Conservation (phyloP, 2,888 invertebrate species). For the Campaea margaritaria region DNA sequence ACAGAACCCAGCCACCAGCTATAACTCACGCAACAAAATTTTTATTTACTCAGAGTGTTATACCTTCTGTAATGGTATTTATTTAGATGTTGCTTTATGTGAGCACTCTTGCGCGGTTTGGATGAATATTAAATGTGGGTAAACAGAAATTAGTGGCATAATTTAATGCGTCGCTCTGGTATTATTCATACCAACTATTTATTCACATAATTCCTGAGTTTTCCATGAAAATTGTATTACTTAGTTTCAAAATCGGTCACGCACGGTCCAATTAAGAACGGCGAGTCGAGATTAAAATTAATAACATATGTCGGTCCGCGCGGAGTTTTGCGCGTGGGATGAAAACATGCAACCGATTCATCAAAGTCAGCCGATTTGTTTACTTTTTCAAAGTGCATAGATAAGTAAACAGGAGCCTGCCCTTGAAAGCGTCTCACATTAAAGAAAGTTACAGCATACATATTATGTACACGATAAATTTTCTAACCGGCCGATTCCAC, state of each 20-base stretch:
- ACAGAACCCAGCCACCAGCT: constrained; percentile 41
- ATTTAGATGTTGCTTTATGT: constrained; percentile 30
- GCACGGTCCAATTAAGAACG: too few relatives aligned
- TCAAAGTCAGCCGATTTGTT: constrained; percentile 33
- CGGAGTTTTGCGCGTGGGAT: constrained; percentile 20
- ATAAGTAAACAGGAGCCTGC: constrained; percentile 26
- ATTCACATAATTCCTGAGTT: too few relatives aligned
- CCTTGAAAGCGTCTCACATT: constrained; percentile 16
- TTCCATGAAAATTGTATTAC: too few relatives aligned
- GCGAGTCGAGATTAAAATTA: too few relatives aligned
- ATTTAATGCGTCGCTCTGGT: background rate
- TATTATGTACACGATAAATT: background rate
- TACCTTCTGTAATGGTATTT: constrained; percentile 35
- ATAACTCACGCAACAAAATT: constrained; percentile 38
- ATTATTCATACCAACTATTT: background rate
- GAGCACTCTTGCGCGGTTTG: constrained; percentile 22
- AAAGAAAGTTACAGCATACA: background rate
- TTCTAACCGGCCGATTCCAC: background rate
- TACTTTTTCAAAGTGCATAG: constrained; percentile 37
- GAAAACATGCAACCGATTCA: constrained; percentile 29
- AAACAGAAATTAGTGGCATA: constrained; percentile 10
- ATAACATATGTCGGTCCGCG: too few relatives aligned
- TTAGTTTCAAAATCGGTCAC: too few relatives aligned
- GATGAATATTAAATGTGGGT: constrained; percentile 7
- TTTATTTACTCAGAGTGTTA: constrained; percentile 41